A percentile compares a stretch with the other conserved stretches of the same genome.
These are phyloP conservation scores for Calvadosia cruxmelitensis DNA, from an alignment of 30 jellyfish, hydroid and myxozoan genomes.

Conservation along the genomic window DNA sequence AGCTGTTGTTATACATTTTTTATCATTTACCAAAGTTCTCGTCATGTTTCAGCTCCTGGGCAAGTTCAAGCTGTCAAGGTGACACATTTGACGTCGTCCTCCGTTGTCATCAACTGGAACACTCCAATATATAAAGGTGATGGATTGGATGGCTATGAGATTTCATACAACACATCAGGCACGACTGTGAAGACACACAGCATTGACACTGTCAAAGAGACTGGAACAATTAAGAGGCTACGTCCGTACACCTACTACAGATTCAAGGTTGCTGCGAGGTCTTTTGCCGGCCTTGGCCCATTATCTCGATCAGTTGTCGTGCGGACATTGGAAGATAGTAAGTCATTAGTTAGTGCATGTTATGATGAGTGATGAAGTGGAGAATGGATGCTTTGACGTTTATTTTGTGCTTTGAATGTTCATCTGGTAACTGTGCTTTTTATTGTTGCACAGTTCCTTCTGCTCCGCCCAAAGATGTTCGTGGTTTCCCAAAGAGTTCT, in stretches of 20 bases:
- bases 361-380: neutral
- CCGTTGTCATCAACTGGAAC: conserved; percentile 48
- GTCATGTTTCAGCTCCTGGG: conserved; percentile 33
- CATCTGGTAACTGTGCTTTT: no score
- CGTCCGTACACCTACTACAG: conserved; percentile 54
- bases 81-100: conserved; percentile 21
- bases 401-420: no score
- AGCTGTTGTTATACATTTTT: neutral
- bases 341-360: neutral
- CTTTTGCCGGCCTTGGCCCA: conserved; percentile 64
- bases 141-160: conserved; percentile 70
- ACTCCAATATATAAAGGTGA: conserved; percentile 51
- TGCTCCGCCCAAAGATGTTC: conserved; percentile 83
- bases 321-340: conserved; percentile 69
- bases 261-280: conserved; percentile 45
- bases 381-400: neutral
- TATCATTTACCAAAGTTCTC: neutral
- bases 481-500: conserved; percentile 80
- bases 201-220: conserved; percentile 22
- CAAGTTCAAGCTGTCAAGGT: conserved; percentile 13
- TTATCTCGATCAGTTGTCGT: conserved; percentile 36
- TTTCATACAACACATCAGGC: conserved; percentile 13
- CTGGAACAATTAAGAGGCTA: conserved; percentile 23
- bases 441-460: conserved; percentile 52
- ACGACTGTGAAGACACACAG: conserved; percentile 1